Percentiles rank a stretch among this genome's conserved stretches.
These are phyloP conservation scores for Radopholus similis DNA, from an alignment of 1,140 invertebrate species.

Conservation along the genomic window DNA sequence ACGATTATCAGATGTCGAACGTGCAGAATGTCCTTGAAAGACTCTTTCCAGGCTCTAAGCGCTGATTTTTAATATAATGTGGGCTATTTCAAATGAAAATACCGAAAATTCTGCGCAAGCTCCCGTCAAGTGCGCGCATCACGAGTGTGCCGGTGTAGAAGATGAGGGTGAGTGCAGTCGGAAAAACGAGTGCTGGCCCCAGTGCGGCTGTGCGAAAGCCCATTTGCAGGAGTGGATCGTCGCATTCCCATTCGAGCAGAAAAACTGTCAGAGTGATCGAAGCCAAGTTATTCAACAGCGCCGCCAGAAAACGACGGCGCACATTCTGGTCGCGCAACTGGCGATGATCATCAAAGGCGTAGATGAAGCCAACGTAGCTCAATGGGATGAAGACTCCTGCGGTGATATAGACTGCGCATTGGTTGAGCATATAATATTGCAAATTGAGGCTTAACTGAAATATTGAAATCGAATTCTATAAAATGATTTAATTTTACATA, in stretches of 20 bases:
- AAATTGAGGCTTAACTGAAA: neutral
- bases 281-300: constrained; percentile 15
- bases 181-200: constrained; percentile 10
- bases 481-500: too few species aligned
- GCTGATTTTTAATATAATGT: neutral
- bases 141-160: constrained; percentile 20
- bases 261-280: constrained; percentile 2
- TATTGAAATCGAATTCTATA: too few species aligned
- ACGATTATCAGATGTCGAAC: constrained; percentile 21
- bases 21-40: constrained; percentile 18
- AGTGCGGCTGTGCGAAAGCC: constrained; percentile 14
- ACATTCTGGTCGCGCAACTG: constrained; percentile 13
- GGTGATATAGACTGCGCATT: constrained; percentile 9
- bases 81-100: neutral
- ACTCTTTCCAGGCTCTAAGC: neutral
- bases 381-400: constrained; percentile 20
- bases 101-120: constrained; percentile 17
- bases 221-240: constrained; percentile 28
- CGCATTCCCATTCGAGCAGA: constrained; percentile 6
- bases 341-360: constrained; percentile 23
- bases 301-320: constrained; percentile 20
- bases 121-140: constrained; percentile 11
- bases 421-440: neutral
- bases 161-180: constrained; percentile 15
- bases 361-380: constrained; percentile 22